Evolutionary conservation across 2,888 invertebrate species (phyloP), one percentile per base, ranked within the genome.

Genomic region (Apocheima hispidaria): DNA sequence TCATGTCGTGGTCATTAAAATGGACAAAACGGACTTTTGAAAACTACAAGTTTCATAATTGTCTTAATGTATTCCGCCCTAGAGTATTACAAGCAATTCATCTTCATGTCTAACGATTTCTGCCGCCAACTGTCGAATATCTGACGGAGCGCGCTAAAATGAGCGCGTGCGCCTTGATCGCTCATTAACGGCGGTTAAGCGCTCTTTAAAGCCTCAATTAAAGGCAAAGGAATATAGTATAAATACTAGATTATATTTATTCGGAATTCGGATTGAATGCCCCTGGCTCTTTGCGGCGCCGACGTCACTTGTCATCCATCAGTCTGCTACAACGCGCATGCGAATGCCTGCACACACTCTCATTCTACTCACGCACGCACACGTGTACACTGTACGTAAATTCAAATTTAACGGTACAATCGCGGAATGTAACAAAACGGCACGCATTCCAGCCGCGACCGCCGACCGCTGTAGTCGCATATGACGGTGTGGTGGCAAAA

Each of bases 301-400:
- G 73, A 64, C 89, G 91, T 93, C 93, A 92, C 78, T 90, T 90
- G 93, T 92, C 93, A 92, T 86, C 90, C 93, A 91, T 93, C 93
- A 92, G 91, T 92, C 93, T 81, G 87, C 79, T 85, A 84, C 86
- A 46, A 79, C 87, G 87, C 89, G 90, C 88, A 84, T 84, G 87
- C 85, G 86, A 84, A 86, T 79, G 75, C 83, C 82, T 75, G 54
- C 67, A 56, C 65, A 66, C 65, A 60, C 52, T 3, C 55, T 4
- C 33, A 72, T 67, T 70, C 49, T 65, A 68, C 76, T 66, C 77
- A 74, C 75, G 69, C 72, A 63, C 69, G 40, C 69, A 49, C 57
- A 62, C 65, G 56, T 73, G 65, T 66, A 66, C 71, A 66, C 71
- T 61, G 60, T 79, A 77, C 79, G 77, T 83, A 79, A 83, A 91